phyloP scores from a whole-genome alignment of 92 coral and sea anemone species.

The Porites lobata region DNA sequence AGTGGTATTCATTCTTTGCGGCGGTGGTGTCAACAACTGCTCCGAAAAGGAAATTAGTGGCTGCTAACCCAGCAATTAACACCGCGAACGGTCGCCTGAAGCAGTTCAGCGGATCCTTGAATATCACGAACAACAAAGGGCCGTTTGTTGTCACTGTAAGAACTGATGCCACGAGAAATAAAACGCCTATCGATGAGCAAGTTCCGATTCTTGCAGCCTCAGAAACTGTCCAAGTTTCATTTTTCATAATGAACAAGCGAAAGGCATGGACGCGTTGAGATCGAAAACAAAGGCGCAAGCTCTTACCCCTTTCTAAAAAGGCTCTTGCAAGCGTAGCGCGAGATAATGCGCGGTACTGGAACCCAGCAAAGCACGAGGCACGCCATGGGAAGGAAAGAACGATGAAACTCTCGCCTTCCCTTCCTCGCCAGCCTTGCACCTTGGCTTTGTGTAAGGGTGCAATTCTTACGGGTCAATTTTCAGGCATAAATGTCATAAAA shows the following conservation, averaged over 20 bases:
- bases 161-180: constrained; percentile 9
- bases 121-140: constrained; percentile 55
- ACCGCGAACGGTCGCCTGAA: constrained; percentile 63
- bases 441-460: no score
- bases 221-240: not conserved
- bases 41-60: constrained; percentile 59
- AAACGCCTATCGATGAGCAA: constrained; percentile 15
- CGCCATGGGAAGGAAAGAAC: no score
- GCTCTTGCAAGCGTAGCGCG: no score
- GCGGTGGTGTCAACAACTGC: constrained; percentile 62
- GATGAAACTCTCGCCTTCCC: no score
- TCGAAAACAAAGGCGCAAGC: no score
- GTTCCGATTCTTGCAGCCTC: constrained; percentile 5
- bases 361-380: no score
- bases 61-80: constrained; percentile 50
- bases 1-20: constrained; percentile 38
- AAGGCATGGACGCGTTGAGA: no score
- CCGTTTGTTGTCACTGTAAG: constrained; percentile 33
- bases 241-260: not conserved
- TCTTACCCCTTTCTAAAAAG: no score
- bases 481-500: no score
- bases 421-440: no score
- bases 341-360: no score
- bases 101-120: constrained; percentile 63
- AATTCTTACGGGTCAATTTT: no score